Percentiles rank a stretch among this genome's conserved stretches.
Evolutionary conservation across 1,140 invertebrate genomes (phyloP).

Genomic region (Caenorhabditis tropicalis): DNA sequence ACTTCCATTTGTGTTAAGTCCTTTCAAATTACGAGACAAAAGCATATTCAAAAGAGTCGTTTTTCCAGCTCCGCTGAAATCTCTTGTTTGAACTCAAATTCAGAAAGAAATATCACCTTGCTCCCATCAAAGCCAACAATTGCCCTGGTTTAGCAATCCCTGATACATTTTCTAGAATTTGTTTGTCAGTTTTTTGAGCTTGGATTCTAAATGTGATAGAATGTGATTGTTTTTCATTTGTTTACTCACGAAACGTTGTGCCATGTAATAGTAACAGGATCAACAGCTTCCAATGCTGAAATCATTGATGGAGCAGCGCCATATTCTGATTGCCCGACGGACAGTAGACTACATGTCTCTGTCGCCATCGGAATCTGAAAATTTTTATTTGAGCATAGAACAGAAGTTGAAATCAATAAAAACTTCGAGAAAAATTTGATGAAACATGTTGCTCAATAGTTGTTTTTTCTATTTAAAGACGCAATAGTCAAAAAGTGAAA

Average conservation of each 20-base stretch:
- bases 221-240: background rate
- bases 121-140: constrained; percentile 71
- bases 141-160: constrained; percentile 60
- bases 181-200: constrained; percentile 18
- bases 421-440: too few species aligned
- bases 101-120: constrained; percentile 58
- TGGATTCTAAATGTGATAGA: background rate
- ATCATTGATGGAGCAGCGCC: constrained; percentile 30
- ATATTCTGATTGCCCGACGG: constrained; percentile 56
- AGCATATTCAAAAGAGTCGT: constrained; percentile 71
- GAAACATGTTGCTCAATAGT: too few species aligned
- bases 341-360: constrained; percentile 49
- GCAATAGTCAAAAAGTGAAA: too few species aligned
- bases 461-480: too few species aligned
- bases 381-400: background rate
- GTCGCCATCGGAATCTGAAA: constrained; percentile 1
- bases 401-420: too few species aligned
- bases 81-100: background rate
- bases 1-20: constrained; percentile 65
- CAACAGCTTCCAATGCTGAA: constrained; percentile 47
- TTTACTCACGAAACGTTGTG: constrained; percentile 37
- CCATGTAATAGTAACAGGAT: constrained; percentile 52
- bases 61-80: constrained; percentile 71
- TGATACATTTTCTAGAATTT: constrained; percentile 37
- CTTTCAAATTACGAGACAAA: constrained; percentile 66